Evolutionary conservation across 2,113 vertebrate genomes (phyloP).

Genomic region (Turdus rufiventris): DNA sequence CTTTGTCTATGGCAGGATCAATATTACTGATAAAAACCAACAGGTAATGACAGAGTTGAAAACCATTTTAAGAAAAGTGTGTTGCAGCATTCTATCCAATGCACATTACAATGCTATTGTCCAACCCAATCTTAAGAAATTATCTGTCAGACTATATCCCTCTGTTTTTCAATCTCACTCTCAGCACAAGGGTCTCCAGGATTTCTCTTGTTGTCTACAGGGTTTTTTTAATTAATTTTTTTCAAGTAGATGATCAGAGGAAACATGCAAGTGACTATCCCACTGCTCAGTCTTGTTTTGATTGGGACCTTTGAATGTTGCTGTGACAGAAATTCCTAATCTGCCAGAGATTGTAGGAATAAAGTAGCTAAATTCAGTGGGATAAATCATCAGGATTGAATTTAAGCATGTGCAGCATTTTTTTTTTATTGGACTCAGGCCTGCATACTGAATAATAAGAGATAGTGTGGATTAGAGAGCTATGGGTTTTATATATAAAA

Average conservation of each 20-base stretch:
- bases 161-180: conserved; percentile 29
- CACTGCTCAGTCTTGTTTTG: not conserved
- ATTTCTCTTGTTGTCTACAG: conserved; percentile 16
- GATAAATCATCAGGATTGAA: not conserved
- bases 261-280: not conserved
- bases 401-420: not conserved
- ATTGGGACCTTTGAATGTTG: not conserved
- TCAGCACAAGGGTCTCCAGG: not conserved
- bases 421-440: not conserved
- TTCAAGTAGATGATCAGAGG: not conserved
- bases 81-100: not conserved
- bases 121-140: conserved; percentile 19
- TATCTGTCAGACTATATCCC: not conserved
- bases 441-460: not conserved
- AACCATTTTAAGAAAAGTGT: not conserved
- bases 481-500: not conserved
- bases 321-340: not conserved
- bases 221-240: not conserved
- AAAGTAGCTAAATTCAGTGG: not conserved
- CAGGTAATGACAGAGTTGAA: not conserved
- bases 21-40: not conserved
- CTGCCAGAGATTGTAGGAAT: not conserved
- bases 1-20: conserved; percentile 31
- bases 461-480: not conserved
- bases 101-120: not conserved